Percentiles rank a stretch among this genome's conserved stretches.
phyloP scores from a whole-genome alignment of 2,888 invertebrate genomes.

The Drosophila peninsularis region DNA sequence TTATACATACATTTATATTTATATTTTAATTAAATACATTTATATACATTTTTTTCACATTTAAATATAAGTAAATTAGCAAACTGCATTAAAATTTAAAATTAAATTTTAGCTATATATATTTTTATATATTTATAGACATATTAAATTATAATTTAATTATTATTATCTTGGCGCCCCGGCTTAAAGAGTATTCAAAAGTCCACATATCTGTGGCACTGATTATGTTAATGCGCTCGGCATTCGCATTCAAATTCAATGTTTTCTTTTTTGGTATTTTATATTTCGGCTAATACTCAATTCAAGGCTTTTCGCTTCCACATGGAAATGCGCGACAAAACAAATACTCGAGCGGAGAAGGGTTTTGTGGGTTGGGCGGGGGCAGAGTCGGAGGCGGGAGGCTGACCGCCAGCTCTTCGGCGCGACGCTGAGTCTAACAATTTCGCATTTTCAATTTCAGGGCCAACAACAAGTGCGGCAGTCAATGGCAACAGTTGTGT shows the following conservation, averaged over 20 bases:
- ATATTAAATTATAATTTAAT: too few species aligned
- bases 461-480: slow-evolving; percentile 46
- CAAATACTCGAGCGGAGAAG: slow-evolving; percentile 23
- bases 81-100: too few species aligned
- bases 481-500: slow-evolving; percentile 65
- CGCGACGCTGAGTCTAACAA: slow-evolving; percentile 47
- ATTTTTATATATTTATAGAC: too few species aligned
- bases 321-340: slow-evolving; percentile 55
- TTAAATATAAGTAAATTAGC: too few species aligned
- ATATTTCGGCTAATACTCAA: slow-evolving; percentile 36
- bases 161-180: neutral
- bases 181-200: neutral
- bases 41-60: too few species aligned
- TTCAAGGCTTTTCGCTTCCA: slow-evolving; percentile 47
- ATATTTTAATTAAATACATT: too few species aligned
- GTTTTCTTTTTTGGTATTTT: slow-evolving; percentile 6
- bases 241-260: slow-evolving; percentile 26
- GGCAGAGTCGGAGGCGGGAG: slow-evolving; percentile 21
- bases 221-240: neutral
- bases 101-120: too few species aligned
- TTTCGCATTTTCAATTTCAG: slow-evolving; percentile 74
- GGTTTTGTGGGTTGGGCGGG: neutral
- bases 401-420: slow-evolving; percentile 55
- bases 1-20: too few species aligned
- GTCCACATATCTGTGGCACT: neutral